Evolutionary conservation across 2,113 vertebrate genomes (phyloP), one percentile per base, ranked within the genome.

Genomic region (Grammomys surdaster): DNA sequence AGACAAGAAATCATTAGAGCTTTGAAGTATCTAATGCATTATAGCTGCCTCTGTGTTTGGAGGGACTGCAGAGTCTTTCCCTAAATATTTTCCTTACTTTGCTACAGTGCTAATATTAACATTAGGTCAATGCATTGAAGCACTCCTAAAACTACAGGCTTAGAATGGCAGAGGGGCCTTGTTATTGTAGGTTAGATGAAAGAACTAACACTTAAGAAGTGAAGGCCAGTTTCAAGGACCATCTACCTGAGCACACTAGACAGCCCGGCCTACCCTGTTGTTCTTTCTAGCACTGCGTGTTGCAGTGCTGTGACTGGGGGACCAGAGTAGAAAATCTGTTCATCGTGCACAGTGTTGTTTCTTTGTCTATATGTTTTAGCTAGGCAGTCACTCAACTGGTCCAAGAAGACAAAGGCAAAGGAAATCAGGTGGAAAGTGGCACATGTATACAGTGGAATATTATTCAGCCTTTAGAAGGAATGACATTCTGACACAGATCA

Each of bases 151-250:
- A 31, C 22, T 10, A n/a, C 3, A 67, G 19, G 1, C 86, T 91
- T 95, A 93, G 65, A 76, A 51, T 89, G 77, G 90, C 56, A 94
- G 48, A 87, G 91, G n/a, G 7, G 5, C 40, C 89, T 63, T 40
- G 28, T 24, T 40, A 13, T 16, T 82, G 85, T 80, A 84, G 12
- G 48, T 90, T 54, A 94, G 43, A 46, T 72, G 40, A 93, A 3
- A 24, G 82, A 94, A 92, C 4, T 8, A 13, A 63, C 31, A 26
- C 33, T 81, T 48, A 26, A 10, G 81, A 54, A 46, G 3, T 81
- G 84, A 69, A 88, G 10, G 56, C 43, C 77, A 78, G n/a, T 93
- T 85, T 91, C 36, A 26, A 94, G 94, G 33, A 20, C 28, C 40
- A 80, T n/a, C 26, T n/a, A 46, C 31, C 36, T 51, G 20, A 94